Percentiles rank a stretch among this genome's conserved stretches.
Evolutionary conservation across 2,888 invertebrate species (phyloP).

Genomic region (Pimpla rufipes): DNA sequence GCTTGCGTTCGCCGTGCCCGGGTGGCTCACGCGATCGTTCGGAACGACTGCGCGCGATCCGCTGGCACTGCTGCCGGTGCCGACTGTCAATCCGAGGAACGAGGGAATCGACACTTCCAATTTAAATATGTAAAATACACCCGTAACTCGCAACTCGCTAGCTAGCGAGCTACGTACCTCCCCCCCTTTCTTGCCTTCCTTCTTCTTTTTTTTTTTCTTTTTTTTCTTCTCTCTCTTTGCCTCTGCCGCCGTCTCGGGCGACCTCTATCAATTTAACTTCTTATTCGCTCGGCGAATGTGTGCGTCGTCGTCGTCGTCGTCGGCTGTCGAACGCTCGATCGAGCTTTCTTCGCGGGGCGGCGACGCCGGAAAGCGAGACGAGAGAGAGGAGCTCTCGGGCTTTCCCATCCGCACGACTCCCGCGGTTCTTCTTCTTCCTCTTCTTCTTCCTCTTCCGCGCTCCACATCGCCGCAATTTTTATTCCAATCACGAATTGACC

Average conservation of each 20-base stretch:
- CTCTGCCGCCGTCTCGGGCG: constrained; percentile 47
- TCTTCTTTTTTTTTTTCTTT: constrained; percentile 55
- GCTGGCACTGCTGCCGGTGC: constrained; percentile 48
- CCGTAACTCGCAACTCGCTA: constrained; percentile 74
- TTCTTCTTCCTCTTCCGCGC: constrained; percentile 18
- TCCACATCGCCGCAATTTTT: constrained; percentile 48
- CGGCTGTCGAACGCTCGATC: constrained; percentile 72
- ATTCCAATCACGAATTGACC: constrained; percentile 69
- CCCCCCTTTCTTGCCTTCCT: constrained; percentile 22
- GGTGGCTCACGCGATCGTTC: constrained; percentile 54
- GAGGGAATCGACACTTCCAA: constrained; percentile 82
- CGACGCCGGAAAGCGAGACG: constrained; percentile 22
- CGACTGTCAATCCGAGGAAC: constrained; percentile 76
- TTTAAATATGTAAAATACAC: constrained; percentile 82
- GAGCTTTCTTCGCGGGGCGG: constrained; percentile 57
- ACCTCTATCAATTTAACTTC: constrained; percentile 79
- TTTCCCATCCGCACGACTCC: constrained; percentile 33
- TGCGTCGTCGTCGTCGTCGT: constrained; percentile 24
- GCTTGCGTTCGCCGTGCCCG: constrained; percentile 17
- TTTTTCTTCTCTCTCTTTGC: constrained; percentile 56
- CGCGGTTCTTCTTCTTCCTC: constrained; percentile 23
- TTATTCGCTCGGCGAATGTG: constrained; percentile 69
- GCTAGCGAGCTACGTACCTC: constrained; percentile 15
- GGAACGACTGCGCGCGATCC: constrained; percentile 56
- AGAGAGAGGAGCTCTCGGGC: too few species aligned